phyloP scores from a whole-genome alignment of 1,140 invertebrate species.

The Sycophila sp. region DNA sequence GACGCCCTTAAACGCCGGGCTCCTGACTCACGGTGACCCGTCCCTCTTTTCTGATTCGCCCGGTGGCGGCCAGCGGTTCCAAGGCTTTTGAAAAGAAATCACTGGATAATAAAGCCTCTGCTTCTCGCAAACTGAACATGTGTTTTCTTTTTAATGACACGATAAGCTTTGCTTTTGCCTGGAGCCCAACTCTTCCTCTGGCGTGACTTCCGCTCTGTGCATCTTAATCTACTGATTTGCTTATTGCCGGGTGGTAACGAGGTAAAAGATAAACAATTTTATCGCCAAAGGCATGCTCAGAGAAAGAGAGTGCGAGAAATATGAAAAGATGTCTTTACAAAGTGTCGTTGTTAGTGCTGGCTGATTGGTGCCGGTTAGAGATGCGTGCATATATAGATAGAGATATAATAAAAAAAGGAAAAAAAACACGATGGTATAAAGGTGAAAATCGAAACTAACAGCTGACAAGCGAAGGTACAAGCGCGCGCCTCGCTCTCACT shows the following conservation, averaged over 20 bases:
- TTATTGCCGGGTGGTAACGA: too few species aligned
- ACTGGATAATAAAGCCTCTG: conserved; percentile 46
- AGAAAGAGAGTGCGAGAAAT: background rate
- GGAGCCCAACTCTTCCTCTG: conserved; percentile 12
- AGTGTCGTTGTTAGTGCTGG: background rate
- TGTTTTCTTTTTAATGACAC: background rate
- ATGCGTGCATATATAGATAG: conserved; percentile 11
- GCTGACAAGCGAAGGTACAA: conserved; percentile 47
- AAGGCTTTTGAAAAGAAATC: conserved; percentile 58
- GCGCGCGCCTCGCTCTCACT: conserved; percentile 56
- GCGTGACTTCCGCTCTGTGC: background rate
- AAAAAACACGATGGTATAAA: conserved; percentile 47
- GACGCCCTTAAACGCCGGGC: conserved; percentile 48
- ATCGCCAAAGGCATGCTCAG: too few species aligned
- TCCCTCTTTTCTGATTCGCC: conserved; percentile 64
- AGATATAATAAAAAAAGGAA: conserved; percentile 47
- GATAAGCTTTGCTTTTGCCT: background rate
- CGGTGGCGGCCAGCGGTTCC: conserved; percentile 65
- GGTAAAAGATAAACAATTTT: too few species aligned
- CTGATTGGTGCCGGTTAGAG: background rate
- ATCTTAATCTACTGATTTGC: background rate
- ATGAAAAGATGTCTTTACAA: background rate
- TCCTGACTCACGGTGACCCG: conserved; percentile 55
- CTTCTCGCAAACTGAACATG: background rate
- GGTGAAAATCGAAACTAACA: conserved; percentile 53